Conservation (phyloP, 2,797 vertebrate genomes). For the Phalanger gymnotis region DNA sequence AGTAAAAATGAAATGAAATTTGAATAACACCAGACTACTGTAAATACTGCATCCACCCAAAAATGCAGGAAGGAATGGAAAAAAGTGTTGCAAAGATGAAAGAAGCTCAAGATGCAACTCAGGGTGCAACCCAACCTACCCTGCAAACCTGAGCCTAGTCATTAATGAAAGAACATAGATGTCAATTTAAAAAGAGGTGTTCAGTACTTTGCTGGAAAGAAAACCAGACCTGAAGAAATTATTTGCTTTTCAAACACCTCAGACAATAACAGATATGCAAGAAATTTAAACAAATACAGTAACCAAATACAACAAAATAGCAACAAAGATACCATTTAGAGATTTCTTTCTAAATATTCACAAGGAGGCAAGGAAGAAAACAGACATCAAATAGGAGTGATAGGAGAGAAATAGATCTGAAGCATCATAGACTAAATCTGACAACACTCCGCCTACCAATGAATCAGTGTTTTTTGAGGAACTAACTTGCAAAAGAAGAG, state of each 20-base stretch:
- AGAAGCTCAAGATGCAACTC: neutral
- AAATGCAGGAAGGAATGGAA: neutral
- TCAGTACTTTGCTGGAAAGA: neutral
- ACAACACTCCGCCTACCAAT: neutral
- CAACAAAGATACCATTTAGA: neutral
- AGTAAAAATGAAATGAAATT: neutral
- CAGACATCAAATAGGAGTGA: neutral
- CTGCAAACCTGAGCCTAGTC: neutral
- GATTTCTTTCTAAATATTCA: neutral
- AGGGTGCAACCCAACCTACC: neutral
- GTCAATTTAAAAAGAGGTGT: neutral
- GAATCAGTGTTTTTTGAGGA: neutral
- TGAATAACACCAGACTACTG: neutral
- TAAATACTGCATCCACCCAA: neutral
- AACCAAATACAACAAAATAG: neutral
- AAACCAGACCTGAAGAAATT: neutral
- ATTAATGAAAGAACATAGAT: neutral
- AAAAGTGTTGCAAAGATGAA: neutral
- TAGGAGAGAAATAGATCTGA: neutral
- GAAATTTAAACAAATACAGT: neutral
- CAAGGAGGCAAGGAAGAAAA: neutral
- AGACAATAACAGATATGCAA: neutral
- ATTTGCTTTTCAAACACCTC: neutral
- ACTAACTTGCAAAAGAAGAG: neutral
- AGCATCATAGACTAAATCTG: neutral